Conservation (phyloP, 2,888 invertebrate species). For the Mythimna loreyi region DNA sequence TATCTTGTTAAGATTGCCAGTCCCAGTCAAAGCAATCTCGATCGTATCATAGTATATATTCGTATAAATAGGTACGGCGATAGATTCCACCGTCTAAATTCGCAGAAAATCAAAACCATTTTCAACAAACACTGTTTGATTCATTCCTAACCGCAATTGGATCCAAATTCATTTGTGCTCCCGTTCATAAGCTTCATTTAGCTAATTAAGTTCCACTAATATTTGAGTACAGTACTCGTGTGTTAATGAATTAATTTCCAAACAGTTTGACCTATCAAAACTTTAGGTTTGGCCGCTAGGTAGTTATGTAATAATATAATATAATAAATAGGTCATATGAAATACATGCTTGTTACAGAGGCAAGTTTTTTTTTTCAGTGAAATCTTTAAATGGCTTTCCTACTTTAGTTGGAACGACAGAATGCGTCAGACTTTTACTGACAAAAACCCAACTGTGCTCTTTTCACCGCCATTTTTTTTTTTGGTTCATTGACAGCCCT, state of each 20-base stretch:
- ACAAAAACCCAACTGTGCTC: too few species aligned
- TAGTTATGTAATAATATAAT: too few species aligned
- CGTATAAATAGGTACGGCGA: neutral
- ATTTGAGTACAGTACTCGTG: slow-evolving; percentile 11
- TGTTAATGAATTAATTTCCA: slow-evolving; percentile 11
- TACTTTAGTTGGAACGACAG: too few species aligned
- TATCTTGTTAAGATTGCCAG: slow-evolving; percentile 38
- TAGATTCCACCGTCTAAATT: neutral
- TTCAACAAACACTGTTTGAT: slow-evolving; percentile 8
- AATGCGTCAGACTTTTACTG: too few species aligned
- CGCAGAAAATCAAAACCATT: slow-evolving; percentile 21
- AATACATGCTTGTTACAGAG: neutral
- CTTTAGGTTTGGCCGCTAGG: neutral
- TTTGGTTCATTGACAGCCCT: too few species aligned
- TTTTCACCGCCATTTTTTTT: too few species aligned
- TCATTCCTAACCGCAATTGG: slow-evolving; percentile 15
- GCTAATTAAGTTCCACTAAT: slow-evolving; percentile 21
- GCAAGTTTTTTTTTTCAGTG: too few species aligned
- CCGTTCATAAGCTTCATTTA: slow-evolving; percentile 25
- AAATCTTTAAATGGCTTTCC: too few species aligned
- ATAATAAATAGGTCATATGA: too few species aligned
- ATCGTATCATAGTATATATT: neutral
- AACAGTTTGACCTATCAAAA: slow-evolving; percentile 16
- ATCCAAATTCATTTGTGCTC: slow-evolving; percentile 27
- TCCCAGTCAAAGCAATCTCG: slow-evolving; percentile 10